These are phyloP conservation scores for Serilophus lunatus DNA, from an alignment of 2,113 vertebrate genomes.

Conservation along the genomic window DNA sequence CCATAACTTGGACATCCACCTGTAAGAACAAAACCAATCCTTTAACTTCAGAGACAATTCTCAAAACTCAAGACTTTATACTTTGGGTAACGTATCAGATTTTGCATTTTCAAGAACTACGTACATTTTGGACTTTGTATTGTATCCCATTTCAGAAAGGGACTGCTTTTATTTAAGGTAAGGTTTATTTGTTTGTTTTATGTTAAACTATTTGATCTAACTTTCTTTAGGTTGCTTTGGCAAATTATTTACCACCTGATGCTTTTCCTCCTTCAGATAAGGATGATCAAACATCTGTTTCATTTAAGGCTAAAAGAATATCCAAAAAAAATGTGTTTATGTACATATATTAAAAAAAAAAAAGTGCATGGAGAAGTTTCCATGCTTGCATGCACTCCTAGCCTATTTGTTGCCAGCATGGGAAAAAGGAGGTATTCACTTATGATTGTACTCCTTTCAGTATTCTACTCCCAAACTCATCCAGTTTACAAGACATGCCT, in stretches of 20 bases:
- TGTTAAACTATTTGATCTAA: neutral
- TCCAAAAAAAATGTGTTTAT: neutral
- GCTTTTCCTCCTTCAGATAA: neutral
- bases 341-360: neutral
- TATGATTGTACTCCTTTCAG: neutral
- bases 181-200: neutral
- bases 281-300: neutral
- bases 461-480: neutral
- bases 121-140: neutral
- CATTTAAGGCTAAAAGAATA: neutral
- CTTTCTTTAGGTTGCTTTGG: neutral
- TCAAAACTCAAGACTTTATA: neutral
- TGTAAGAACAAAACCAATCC: conserved; percentile 40
- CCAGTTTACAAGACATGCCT: neutral
- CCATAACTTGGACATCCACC: conserved; percentile 94
- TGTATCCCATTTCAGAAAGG: neutral
- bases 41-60: neutral
- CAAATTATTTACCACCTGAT: neutral
- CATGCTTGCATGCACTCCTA: neutral
- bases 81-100: neutral
- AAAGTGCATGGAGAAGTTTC: neutral
- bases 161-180: neutral
- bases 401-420: neutral
- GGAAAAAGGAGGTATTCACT: neutral
- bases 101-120: neutral